Evolutionary conservation across 2,113 vertebrate species (phyloP), one percentile per base, ranked within the genome.

Genomic region (Elephas maximus): DNA sequence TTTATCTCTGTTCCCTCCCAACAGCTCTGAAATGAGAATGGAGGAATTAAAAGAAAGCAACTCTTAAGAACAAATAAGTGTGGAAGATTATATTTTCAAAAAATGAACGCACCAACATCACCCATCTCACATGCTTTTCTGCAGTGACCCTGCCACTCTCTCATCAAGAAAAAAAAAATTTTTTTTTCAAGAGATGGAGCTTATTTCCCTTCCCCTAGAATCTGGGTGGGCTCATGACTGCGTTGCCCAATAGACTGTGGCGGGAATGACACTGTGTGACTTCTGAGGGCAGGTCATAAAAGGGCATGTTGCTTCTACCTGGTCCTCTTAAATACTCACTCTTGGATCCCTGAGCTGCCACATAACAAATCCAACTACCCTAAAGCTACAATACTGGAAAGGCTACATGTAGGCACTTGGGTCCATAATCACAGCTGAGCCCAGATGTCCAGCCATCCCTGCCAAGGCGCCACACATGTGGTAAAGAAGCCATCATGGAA

Each of bases 1-100:
- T 87, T 82, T 63, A 48, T 60, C 71, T 57, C 51, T 37, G 37
- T 93, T 60, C 10, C 82, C 23, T 71, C 45, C 51, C 26, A 83
- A 78, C 8, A 90, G 21, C 69, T 93, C 71, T 88, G 53, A 95
- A 91, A 37, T 53, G 62, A 84, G 33, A 91, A n/a, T 33, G 4
- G 79, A 81, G 17, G 62, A 93, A 90, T 96, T 85, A 84, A 92
- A 82, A 83, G 51, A 86, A 23, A 48, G 67, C 11, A 69, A 86
- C 57, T 11, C 37, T 53, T 51, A 37, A 37, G 37, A 37, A 37
- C 37, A 88, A 94, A 91, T 0, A 76, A 95, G 23, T 53, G 23
- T 60, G 48, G 37, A 4, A 69, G 65, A n/a, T 26, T 82, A 33
- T 91, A 85, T 24, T 53, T 53, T 53, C 51, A 53, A 53, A 53